Conservation (phyloP, 2,888 invertebrate genomes). For the Meliscaeva auricollis region DNA sequence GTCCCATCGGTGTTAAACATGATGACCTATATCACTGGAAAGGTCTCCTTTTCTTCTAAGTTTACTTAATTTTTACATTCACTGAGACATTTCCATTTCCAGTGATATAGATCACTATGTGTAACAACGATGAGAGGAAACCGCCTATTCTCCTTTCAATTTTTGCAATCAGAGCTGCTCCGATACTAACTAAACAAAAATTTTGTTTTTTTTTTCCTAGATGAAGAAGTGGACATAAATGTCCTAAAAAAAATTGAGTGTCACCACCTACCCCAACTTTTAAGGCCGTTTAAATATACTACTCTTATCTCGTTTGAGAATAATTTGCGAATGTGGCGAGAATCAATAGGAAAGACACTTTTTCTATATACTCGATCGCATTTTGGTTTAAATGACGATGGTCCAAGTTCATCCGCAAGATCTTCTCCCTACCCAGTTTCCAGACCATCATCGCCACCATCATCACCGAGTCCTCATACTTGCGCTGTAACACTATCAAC, state of each 20-base stretch:
- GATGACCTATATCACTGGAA: no score
- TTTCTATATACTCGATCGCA: no score
- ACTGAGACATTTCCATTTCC: no score
- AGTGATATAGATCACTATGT: no score
- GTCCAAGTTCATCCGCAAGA: no score
- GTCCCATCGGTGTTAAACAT: slow-evolving; percentile 8
- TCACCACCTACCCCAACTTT: slow-evolving; percentile 74
- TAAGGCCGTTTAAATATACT: slow-evolving; percentile 74
- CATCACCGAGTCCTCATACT: neutral
- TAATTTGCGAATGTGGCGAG: slow-evolving; percentile 73
- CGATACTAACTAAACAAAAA: slow-evolving; percentile 30
- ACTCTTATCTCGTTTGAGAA: slow-evolving; percentile 76
- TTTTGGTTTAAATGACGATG: no score
- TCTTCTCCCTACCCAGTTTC: slow-evolving; percentile 74
- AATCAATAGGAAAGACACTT: no score
- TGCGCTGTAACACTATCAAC: slow-evolving; percentile 23
- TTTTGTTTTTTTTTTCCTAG: slow-evolving; percentile 6
- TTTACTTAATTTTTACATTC: no score
- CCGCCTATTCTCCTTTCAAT: slow-evolving; percentile 1
- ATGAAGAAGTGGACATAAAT: slow-evolving; percentile 22
- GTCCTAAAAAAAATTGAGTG: slow-evolving; percentile 65
- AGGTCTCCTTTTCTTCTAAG: neutral
- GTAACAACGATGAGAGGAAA: neutral
- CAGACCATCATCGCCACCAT: slow-evolving; percentile 4
- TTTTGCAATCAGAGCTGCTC: no score